Percentiles rank a stretch among this genome's conserved stretches.
Evolutionary conservation across 1,140 invertebrate genomes (phyloP).

Genomic region (Heliconius hermathena): DNA sequence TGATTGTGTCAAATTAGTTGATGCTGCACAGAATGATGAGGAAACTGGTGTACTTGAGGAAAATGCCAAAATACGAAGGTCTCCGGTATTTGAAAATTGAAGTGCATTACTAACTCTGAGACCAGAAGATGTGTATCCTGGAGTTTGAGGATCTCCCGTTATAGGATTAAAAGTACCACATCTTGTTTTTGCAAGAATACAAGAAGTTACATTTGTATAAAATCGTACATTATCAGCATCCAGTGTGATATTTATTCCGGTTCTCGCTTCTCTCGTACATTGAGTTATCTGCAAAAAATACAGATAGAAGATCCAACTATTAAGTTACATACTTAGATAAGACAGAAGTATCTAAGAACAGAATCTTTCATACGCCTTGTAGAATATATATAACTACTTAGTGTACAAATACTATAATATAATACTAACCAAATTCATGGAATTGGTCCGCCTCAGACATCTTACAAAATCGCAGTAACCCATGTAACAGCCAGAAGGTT

Average conservation of each 20-base stretch:
- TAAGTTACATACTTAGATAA: no score
- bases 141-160: slow-evolving; percentile 82
- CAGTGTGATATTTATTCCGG: slow-evolving; percentile 73
- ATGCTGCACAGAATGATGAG: slow-evolving; percentile 66
- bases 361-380: no score
- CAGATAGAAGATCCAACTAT: background rate
- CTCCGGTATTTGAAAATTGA: slow-evolving; percentile 80
- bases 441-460: slow-evolving; percentile 81
- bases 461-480: slow-evolving; percentile 83
- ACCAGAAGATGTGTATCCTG: slow-evolving; percentile 64
- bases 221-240: slow-evolving; percentile 80
- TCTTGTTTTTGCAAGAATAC: slow-evolving; percentile 81
- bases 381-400: background rate
- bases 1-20: slow-evolving; percentile 69
- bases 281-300: slow-evolving; percentile 73
- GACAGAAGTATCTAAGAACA: no score
- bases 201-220: slow-evolving; percentile 82
- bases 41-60: slow-evolving; percentile 64
- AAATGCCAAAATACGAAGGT: slow-evolving; percentile 80
- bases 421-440: slow-evolving; percentile 77
- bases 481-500: slow-evolving; percentile 76
- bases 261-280: slow-evolving; percentile 78
- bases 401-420: background rate
- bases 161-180: slow-evolving; percentile 83
- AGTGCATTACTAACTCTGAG: slow-evolving; percentile 68